Conservation (phyloP, 2,797 vertebrate species). For the Schizothorax lantsangensis region DNA sequence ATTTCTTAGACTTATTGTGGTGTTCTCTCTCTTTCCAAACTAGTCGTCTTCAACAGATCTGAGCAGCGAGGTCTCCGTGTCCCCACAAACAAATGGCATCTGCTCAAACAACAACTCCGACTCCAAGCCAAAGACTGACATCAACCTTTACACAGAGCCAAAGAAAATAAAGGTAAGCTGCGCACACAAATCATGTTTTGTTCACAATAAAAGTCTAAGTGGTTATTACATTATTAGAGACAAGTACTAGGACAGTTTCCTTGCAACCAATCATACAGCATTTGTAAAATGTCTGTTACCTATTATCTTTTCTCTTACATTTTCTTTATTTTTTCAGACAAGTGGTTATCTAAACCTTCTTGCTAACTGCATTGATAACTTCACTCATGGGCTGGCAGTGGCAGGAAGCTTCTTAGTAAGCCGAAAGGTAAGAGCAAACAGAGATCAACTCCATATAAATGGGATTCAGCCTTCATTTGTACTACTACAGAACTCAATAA, state of each 20-base stretch:
- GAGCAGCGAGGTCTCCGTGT: slow-evolving; percentile 60
- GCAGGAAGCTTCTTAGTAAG: slow-evolving; percentile 96
- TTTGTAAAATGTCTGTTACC: not conserved
- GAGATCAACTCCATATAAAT: slow-evolving; percentile 34
- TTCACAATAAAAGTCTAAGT: not conserved
- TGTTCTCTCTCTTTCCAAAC: not conserved
- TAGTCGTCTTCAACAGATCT: slow-evolving; percentile 62
- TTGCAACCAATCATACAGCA: not conserved
- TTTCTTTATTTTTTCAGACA: slow-evolving; percentile 76
- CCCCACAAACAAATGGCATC: slow-evolving; percentile 71
- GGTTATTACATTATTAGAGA: not conserved
- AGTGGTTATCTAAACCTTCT: slow-evolving; percentile 97
- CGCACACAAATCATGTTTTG: not conserved
- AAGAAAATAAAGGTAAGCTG: slow-evolving; percentile 80
- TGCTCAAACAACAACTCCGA: slow-evolving; percentile 70
- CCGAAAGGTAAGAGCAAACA: slow-evolving; percentile 87
- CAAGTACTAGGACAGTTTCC: not conserved
- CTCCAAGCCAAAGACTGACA: slow-evolving; percentile 68
- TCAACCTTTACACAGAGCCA: slow-evolving; percentile 66
- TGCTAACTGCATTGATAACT: slow-evolving; percentile 98
- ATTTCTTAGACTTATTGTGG: slow-evolving; percentile 12
- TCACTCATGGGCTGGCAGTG: slow-evolving; percentile 97
- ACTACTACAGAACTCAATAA: slow-evolving; percentile 21
- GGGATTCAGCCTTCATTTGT: not conserved
- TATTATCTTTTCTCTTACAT: not conserved